Evolutionary conservation across 2,888 invertebrate genomes (phyloP).

Genomic region (Laspeyria flexula): DNA sequence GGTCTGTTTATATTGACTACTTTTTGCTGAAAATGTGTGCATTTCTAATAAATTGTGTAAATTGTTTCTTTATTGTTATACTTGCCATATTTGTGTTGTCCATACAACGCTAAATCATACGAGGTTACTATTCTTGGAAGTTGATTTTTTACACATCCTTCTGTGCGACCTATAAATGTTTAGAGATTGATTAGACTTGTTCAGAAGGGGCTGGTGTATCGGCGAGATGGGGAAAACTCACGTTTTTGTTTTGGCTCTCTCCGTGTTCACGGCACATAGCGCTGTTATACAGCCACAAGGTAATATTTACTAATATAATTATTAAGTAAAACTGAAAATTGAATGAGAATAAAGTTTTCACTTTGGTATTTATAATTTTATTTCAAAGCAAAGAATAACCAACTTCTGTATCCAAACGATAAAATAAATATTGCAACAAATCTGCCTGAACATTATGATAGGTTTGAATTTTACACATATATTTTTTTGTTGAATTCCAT

Average conservation of each 20-base stretch:
- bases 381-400: no score
- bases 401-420: no score
- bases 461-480: no score
- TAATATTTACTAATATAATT: not conserved
- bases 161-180: slow-evolving; percentile 60
- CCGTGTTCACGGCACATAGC: slow-evolving; percentile 46
- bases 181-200: slow-evolving; percentile 14
- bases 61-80: slow-evolving; percentile 55
- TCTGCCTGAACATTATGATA: no score
- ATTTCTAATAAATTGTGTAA: slow-evolving; percentile 49
- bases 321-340: not conserved
- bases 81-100: slow-evolving; percentile 54
- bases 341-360: no score
- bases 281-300: slow-evolving; percentile 46
- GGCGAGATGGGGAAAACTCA: slow-evolving; percentile 36
- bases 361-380: no score
- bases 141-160: slow-evolving; percentile 40
- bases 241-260: slow-evolving; percentile 45
- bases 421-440: no score
- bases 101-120: slow-evolving; percentile 49
- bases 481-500: no score
- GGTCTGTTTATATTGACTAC: slow-evolving; percentile 26
- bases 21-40: slow-evolving; percentile 42
- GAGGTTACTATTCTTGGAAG: slow-evolving; percentile 65
- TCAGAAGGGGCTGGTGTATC: slow-evolving; percentile 55